Base-by-base conservation (phyloP, 2,888 invertebrate species). In the Cephus sareptanus region DNA sequence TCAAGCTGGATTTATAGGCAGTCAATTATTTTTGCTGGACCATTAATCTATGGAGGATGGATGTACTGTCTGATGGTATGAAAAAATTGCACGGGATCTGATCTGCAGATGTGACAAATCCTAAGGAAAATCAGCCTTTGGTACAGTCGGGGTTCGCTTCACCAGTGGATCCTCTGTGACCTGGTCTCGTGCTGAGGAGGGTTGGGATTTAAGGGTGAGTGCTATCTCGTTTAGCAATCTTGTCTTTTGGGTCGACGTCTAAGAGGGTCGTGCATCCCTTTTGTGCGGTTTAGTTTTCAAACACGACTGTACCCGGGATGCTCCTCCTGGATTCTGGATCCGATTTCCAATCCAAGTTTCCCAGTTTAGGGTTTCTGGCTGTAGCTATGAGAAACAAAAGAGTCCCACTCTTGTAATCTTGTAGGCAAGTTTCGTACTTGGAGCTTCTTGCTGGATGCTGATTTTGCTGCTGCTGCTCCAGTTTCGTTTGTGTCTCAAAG, bases 161-260 rank as follows among this genome's bases (percentile, higher is more conserved):
- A 23, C 9, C 56, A 0, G 23, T 56, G 23, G 23, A 23, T 56
- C 6, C 9, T 56, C 56, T 56, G 56, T 56, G 56, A 56, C 23
- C 23, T 23, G 56, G 23, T 23, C 23, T 56, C 6, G 23, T 34
- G 70, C 75, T 34, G 73, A 68, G 69, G 80, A 79, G 81, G 82
- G 81, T 82, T 56, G 56, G 56, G 84, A 85, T 85, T 85, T 85
- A 84, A 85, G 80, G 83, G 84, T 84, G 83, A 81, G 82, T 82
- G 81, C 82, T 82, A 85, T 83, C 83, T 84, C 84, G 83, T 83
- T 84, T 79, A 75, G 81, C 80, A 84, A 84, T 83, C 83, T 83
- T 79, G 80, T 80, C 82, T 82, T 84, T 84, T 81, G 23, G 56
- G 23, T 23, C 56, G 56, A 23, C 56, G 23, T 23, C 56, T 56